A percentile compares a stretch with the other conserved stretches of the same genome.
Evolutionary conservation across 1,140 invertebrate species (phyloP).

Genomic region (Heterodera carotae): DNA sequence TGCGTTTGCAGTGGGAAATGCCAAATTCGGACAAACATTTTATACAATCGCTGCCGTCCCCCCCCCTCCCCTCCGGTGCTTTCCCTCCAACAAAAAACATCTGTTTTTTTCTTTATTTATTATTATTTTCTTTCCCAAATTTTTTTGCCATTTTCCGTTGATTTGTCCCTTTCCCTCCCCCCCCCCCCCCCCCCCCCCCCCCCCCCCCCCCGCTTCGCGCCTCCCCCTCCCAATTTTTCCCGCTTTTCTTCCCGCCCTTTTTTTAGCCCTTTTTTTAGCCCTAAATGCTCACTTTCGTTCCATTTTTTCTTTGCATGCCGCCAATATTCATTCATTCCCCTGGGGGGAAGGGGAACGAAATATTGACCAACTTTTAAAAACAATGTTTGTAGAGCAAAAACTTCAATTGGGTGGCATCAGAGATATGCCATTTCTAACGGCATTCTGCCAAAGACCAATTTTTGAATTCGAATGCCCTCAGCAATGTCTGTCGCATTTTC

Average conservation of each 20-base stretch:
- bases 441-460: too few relatives aligned
- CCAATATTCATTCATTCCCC: constrained; percentile 14
- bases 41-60: neutral
- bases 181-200: too few relatives aligned
- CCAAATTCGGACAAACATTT: neutral
- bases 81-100: neutral
- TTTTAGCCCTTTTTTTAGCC: too few relatives aligned
- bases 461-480: too few relatives aligned
- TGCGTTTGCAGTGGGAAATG: neutral
- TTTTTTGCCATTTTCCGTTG: neutral
- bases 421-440: too few relatives aligned
- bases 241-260: too few relatives aligned
- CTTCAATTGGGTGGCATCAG: too few relatives aligned
- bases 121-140: neutral
- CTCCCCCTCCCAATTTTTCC: too few relatives aligned
- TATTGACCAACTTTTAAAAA: neutral
- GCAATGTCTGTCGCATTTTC: too few relatives aligned
- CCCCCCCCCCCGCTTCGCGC: too few relatives aligned
- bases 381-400: neutral
- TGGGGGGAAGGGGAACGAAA: neutral
- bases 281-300: neutral
- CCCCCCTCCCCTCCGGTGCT: too few relatives aligned
- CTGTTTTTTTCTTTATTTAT: neutral
- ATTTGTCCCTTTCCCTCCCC: neutral
- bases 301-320: neutral